Evolutionary conservation across 2,113 vertebrate species (phyloP).

Genomic region (Pseudorectes ferrugineus): DNA sequence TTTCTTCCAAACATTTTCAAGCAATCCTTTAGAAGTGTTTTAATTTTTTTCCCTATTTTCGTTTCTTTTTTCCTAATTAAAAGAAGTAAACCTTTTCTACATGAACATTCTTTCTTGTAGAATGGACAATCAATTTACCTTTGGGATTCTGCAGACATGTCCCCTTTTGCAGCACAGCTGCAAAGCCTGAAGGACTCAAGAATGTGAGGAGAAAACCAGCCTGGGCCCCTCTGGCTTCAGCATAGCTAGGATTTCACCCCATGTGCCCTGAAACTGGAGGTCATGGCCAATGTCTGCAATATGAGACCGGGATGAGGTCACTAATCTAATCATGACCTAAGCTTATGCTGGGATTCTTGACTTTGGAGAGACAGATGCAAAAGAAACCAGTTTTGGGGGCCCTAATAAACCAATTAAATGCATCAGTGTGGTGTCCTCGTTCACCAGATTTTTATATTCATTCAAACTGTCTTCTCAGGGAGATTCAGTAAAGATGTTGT

Average conservation of each 20-base stretch:
- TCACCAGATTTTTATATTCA: neutral
- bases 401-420: constrained; percentile 10
- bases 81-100: neutral
- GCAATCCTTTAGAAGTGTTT: neutral
- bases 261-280: constrained; percentile 51
- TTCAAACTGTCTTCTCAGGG: neutral
- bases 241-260: constrained; percentile 52
- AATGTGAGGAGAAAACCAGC: constrained; percentile 20
- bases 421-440: neutral
- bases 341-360: constrained; percentile 18
- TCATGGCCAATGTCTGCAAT: constrained; percentile 48
- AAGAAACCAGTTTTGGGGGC: neutral
- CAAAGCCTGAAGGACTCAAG: neutral
- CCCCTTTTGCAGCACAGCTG: constrained; percentile 13
- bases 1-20: neutral
- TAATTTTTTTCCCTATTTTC: fast-evolving
- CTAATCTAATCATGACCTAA: constrained; percentile 61
- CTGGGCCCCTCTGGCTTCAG: constrained; percentile 34
- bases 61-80: neutral
- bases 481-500: neutral
- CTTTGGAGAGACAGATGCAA: constrained; percentile 38
- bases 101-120: neutral
- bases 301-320: constrained; percentile 34
- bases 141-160: neutral
- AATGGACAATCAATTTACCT: neutral